Base-by-base conservation (phyloP, 2,113 vertebrate genomes). In the Holacanthus passer region DNA sequence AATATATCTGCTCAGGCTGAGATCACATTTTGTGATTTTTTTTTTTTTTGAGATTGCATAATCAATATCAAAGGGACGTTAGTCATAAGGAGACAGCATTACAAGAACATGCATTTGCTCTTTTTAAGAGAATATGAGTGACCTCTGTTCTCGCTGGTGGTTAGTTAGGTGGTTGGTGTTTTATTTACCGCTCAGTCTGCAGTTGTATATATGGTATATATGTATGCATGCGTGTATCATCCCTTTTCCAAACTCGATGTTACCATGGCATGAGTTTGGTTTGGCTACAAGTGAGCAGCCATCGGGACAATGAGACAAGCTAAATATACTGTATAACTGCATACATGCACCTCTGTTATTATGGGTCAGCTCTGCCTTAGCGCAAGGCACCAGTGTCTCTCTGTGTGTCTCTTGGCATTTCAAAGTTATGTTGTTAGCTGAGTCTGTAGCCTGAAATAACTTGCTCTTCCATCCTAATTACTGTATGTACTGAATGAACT, bases 281-380 rank as follows among this genome's bases (percentile, higher is more conserved):
- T 73, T 79, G 73, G 75, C 82, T 31, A 41, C 37, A 45, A 56
- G 59, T 73, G 69, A 73, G 29, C 72, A 14, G 76, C 56, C 58
- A 47, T 48, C 62, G 63, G 82, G 60, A 89, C 78, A 82, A 77
- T 45, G 59, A 72, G 68, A 78, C 45, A 66, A 78, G 87, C 87
- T 93, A 91, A 91, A 89, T 89, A 89, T 89, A 91, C 73, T 62
- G 75, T 37, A 24, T 50, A 81, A 80, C 73, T 74, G 82, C 87
- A 9, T 74, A 63, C 77, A 83, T 73, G 56, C 67, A 72, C 76
- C 78, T 80, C 86, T 89, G 80, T 90, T 84, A 91, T 93, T 91
- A 91, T 90, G 69, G 90, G 77, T 88, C 77, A 85, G 73, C n/a
- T 81, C 41, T 62, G 82, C 82, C 76, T 73, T 27, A 79, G 67